Evolutionary conservation across 2,113 vertebrate genomes (phyloP), one percentile per base, ranked within the genome.

Genomic region (Notothenia rossii): DNA sequence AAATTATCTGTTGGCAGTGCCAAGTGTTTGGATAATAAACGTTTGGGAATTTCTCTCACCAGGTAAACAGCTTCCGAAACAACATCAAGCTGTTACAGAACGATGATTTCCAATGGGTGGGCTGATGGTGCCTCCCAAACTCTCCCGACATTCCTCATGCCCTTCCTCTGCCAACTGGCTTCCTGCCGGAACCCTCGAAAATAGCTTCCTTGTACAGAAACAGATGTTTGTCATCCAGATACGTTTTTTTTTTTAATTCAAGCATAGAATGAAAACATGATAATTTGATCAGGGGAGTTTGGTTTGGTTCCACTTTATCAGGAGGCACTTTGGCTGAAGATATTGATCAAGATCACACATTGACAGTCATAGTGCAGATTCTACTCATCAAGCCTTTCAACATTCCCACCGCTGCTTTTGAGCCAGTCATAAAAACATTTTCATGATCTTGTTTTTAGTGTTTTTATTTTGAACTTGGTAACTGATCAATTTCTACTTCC

Each of bases 101-200:
- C 72, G 65, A 63, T 50, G 55, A 58, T 54, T 51, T 77, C 75
- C 56, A 75, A 13, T 66, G 59, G 67, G 72, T 77, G 72, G 77
- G 75, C 65, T 65, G 20, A 77, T 58, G 66, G 51, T 54, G 53
- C 46, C 66, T 68, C 81, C 72, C 67, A 77, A 69, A 76, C 62
- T 59, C 67, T 79, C 75, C 46, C 53, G 55, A 67, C 71, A 86
- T 87, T 90, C 78, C 85, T 85, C 36, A 45, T 70, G 18, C 66
- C 77, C 71, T 62, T 61, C 11, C 22, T 55, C 65, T 61, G 81
- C 90, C 81, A 86, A 79, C 65, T 92, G 88, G 88, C 79, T 1
- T 22, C 48, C 64, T 22, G 77, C 83, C 82, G 40, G 20, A 72
- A 46, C 29, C 33, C 56, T 86, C 63, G 77, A 69, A 87, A 85